Percentiles rank a stretch among this genome's conserved stretches.
Evolutionary conservation across 2,113 vertebrate species (phyloP).

Genomic region (Coracopsis vasa): DNA sequence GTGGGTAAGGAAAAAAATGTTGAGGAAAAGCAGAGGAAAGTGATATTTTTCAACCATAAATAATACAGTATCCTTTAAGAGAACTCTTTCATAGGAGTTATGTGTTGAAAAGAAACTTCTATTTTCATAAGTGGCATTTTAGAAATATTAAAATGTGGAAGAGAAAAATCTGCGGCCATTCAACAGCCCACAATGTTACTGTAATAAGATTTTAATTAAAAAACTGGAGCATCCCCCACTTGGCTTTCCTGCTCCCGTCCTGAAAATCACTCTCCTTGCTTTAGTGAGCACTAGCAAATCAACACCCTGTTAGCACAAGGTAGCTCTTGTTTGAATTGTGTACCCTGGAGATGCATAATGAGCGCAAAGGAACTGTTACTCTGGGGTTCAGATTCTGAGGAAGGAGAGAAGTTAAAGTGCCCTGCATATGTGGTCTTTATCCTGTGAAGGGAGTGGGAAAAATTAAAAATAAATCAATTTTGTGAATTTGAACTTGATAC

Average conservation of each 20-base stretch:
- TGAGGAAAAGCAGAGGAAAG: background rate
- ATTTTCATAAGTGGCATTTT: background rate
- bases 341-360: slow-evolving; percentile 50
- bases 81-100: background rate
- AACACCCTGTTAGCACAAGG: slow-evolving; percentile 34
- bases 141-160: background rate
- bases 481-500: background rate
- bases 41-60: slow-evolving; percentile 27
- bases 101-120: background rate
- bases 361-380: background rate
- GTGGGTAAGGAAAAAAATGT: background rate
- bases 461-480: slow-evolving; percentile 14
- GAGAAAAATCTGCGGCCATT: background rate
- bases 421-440: background rate
- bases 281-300: slow-evolving; percentile 5
- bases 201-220: background rate
- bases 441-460: background rate
- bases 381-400: background rate
- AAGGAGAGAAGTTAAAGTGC: slow-evolving; percentile 9
- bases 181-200: background rate
- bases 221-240: background rate
- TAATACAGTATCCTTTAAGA: background rate
- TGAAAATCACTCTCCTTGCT: slow-evolving; percentile 6
- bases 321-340: slow-evolving; percentile 41
- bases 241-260: background rate